phyloP scores from a whole-genome alignment of 2,113 vertebrate genomes.

The Seriola dumerili region DNA sequence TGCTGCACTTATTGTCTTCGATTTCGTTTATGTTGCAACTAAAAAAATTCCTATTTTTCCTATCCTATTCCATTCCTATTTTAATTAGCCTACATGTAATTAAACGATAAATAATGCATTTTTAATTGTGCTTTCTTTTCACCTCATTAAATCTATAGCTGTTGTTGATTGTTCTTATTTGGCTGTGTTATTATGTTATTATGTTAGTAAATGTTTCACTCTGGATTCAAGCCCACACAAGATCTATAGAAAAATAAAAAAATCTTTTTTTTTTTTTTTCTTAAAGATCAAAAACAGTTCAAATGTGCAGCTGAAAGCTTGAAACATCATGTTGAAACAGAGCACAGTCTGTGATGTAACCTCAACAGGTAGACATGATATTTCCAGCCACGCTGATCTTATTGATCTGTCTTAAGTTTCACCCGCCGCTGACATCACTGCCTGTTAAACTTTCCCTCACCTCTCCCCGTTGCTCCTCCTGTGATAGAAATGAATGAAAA shows the following conservation, averaged over 20 bases:
- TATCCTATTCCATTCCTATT: slow-evolving; percentile 28
- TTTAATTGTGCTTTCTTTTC: slow-evolving; percentile 65
- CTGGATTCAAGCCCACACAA: slow-evolving; percentile 32
- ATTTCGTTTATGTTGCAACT: slow-evolving; percentile 34
- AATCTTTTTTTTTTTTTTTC: no score
- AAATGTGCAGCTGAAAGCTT: slow-evolving; percentile 18
- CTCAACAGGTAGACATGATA: slow-evolving; percentile 43
- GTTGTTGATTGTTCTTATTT: slow-evolving; percentile 62
- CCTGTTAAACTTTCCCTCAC: slow-evolving; percentile 76
- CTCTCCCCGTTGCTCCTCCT: slow-evolving; percentile 38
- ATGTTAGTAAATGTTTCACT: slow-evolving; percentile 27
- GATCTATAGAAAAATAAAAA: slow-evolving; percentile 1
- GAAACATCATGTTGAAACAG: slow-evolving; percentile 21
- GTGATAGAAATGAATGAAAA: slow-evolving; percentile 41
- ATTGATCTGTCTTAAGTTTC: slow-evolving; percentile 69
- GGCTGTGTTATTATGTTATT: slow-evolving; percentile 20
- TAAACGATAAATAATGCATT: slow-evolving; percentile 68
- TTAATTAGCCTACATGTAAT: slow-evolving; percentile 60
- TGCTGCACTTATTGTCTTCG: slow-evolving; percentile 14
- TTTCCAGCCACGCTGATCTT: slow-evolving; percentile 53
- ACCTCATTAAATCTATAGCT: slow-evolving; percentile 59
- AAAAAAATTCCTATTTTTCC: no score
- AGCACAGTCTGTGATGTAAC: slow-evolving; percentile 34
- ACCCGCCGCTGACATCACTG: slow-evolving; percentile 56
- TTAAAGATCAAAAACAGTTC: slow-evolving; percentile 1